Conservation (phyloP, 2,797 vertebrate genomes). For the Craterocephalus amniculus region DNA sequence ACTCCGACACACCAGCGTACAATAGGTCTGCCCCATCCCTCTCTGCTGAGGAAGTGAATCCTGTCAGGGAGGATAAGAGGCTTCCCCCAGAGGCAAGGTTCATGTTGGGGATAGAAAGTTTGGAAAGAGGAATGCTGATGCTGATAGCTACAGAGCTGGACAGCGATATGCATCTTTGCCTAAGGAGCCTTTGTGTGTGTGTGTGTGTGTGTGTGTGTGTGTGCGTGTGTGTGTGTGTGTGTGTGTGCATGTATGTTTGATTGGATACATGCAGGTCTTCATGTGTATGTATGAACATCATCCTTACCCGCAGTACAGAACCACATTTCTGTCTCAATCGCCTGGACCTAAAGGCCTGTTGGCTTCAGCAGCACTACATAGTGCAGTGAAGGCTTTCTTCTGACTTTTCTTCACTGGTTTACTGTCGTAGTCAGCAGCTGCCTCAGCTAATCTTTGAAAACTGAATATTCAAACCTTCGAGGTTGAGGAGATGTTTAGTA, state of each 20-base stretch:
- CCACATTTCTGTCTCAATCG: constrained; percentile 42
- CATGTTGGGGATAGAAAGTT: constrained; percentile 65
- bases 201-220: constrained; percentile 2
- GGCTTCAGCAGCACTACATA: constrained; percentile 49
- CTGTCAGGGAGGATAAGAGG: constrained; percentile 78
- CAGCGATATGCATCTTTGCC: constrained; percentile 58
- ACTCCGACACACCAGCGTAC: constrained; percentile 66
- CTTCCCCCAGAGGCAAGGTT: constrained; percentile 68
- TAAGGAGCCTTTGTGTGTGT: constrained; percentile 39
- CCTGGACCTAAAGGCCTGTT: constrained; percentile 56
- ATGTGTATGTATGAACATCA: constrained; percentile 24
- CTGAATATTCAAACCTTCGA: constrained; percentile 49
- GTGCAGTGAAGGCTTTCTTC: constrained; percentile 60
- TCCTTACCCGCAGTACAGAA: constrained; percentile 16
- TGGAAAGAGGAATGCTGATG: constrained; percentile 72
- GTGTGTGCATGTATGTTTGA: constrained; percentile 10
- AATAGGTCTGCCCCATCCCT: constrained; percentile 70
- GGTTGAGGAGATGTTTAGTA: constrained; percentile 30
- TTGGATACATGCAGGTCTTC: constrained; percentile 23
- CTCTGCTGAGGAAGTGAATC: constrained; percentile 78
- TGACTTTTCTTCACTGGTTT: constrained; percentile 61
- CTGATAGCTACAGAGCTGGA: constrained; percentile 53
- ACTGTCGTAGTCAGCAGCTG: constrained; percentile 72
- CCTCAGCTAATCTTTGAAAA: constrained; percentile 55
- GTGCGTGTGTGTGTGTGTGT: constrained; percentile 25